These are phyloP conservation scores for Chaetodon auriga DNA, from an alignment of 2,113 vertebrate genomes.

Conservation along the genomic window DNA sequence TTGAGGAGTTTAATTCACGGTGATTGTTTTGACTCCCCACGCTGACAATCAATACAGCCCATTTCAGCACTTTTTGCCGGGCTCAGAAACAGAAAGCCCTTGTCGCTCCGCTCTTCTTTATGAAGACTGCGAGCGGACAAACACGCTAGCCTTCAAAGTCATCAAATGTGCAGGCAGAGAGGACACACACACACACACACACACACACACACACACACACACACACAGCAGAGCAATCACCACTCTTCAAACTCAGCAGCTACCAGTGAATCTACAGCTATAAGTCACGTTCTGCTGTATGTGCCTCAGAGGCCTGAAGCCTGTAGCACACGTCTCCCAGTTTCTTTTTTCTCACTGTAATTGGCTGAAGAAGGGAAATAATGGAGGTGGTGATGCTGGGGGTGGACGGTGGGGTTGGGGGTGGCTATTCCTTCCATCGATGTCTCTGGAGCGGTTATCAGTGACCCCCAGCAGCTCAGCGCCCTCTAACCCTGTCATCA, in stretches of 20 bases:
- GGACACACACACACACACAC: conserved; percentile 19
- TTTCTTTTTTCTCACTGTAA: conserved; percentile 38
- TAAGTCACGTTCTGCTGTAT: conserved; percentile 31
- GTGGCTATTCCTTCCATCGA: conserved; percentile 57
- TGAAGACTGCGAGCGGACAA: conserved; percentile 48
- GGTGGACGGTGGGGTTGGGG: neutral
- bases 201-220: too few relatives aligned
- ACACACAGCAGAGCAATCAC: conserved; percentile 5
- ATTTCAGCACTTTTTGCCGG: conserved; percentile 73
- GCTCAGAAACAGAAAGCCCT: conserved; percentile 57
- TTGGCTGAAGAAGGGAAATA: conserved; percentile 38
- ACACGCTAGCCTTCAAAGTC: conserved; percentile 66
- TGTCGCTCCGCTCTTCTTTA: conserved; percentile 41
- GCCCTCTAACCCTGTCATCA: conserved; percentile 73
- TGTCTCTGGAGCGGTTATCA: conserved; percentile 77
- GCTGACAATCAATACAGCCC: conserved; percentile 75
- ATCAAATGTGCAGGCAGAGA: conserved; percentile 43
- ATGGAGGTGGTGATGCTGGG: conserved; percentile 18
- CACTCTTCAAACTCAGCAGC: conserved; percentile 7
- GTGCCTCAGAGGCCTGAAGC: conserved; percentile 4
- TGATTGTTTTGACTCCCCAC: conserved; percentile 79
- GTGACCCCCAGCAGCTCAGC: conserved; percentile 67
- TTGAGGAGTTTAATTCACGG: conserved; percentile 82
- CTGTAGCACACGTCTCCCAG: conserved; percentile 13
- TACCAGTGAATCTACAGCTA: conserved; percentile 31